Evolutionary conservation across 2,113 vertebrate genomes (phyloP).

Genomic region (Nymphicus hollandicus): DNA sequence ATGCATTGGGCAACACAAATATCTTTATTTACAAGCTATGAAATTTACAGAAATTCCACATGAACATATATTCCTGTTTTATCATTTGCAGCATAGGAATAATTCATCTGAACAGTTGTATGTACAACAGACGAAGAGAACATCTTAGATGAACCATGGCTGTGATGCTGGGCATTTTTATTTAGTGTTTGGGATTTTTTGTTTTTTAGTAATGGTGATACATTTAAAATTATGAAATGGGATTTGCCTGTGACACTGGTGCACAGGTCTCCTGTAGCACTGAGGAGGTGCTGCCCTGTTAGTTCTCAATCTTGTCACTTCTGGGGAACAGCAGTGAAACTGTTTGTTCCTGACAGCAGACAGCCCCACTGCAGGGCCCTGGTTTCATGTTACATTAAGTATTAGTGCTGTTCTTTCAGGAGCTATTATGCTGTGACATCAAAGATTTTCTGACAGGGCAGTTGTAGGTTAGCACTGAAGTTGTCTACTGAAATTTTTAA

Average conservation of each 20-base stretch:
- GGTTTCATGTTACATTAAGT: constrained; percentile 84
- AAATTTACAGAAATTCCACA: background rate
- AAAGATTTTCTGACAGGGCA: constrained; percentile 81
- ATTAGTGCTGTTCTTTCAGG: constrained; percentile 81
- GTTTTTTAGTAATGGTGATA: background rate
- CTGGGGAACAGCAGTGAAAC: constrained; percentile 71
- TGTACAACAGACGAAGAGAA: background rate
- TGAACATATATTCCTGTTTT: background rate
- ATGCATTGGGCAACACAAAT: background rate
- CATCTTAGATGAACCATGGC: background rate
- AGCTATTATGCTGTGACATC: constrained; percentile 81
- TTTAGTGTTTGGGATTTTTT: background rate
- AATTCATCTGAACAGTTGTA: background rate
- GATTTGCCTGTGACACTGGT: constrained; percentile 28
- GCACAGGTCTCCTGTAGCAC: constrained; percentile 43
- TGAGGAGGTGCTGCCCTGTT: constrained; percentile 59
- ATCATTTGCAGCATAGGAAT: background rate
- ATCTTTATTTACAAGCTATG: background rate
- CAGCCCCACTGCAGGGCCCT: constrained; percentile 74
- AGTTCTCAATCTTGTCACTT: constrained; percentile 76
- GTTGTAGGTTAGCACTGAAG: constrained; percentile 76
- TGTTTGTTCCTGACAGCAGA: constrained; percentile 81
- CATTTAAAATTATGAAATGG: constrained; percentile 20
- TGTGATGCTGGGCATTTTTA: background rate
- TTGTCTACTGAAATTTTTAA: constrained; percentile 82